Evolutionary conservation across 2,113 vertebrate species (phyloP).

Genomic region (Camelus bactrianus): DNA sequence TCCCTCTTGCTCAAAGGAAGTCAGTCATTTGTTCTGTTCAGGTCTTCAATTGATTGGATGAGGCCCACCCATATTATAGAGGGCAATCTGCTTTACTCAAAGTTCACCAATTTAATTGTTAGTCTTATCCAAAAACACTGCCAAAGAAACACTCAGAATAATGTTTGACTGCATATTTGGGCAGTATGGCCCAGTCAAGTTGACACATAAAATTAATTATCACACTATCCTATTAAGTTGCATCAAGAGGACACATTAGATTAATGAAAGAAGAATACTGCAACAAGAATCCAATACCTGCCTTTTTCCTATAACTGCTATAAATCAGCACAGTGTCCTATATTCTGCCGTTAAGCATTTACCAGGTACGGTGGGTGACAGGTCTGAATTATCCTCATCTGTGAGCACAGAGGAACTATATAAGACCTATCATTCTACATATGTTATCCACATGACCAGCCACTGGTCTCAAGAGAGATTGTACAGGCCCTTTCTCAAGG

Average conservation of each 20-base stretch:
- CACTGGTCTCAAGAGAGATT: neutral
- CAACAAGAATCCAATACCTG: neutral
- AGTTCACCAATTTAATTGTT: neutral
- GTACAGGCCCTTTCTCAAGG: neutral
- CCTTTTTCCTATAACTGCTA: neutral
- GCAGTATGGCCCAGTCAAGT: neutral
- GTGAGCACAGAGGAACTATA: neutral
- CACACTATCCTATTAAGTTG: neutral
- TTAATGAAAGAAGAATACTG: neutral
- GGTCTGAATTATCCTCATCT: neutral
- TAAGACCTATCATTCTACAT: neutral
- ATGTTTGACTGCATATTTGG: neutral
- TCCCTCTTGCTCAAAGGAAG: neutral
- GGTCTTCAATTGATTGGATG: neutral
- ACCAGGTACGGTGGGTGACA: neutral
- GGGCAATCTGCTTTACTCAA: neutral
- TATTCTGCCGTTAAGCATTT: neutral
- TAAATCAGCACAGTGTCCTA: neutral
- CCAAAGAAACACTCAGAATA: neutral
- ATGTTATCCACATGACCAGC: neutral
- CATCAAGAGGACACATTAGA: neutral
- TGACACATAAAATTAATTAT: neutral
- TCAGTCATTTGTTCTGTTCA: neutral
- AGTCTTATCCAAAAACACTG: neutral
- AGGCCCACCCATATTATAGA: neutral